Evolutionary conservation across 2,888 invertebrate genomes (phyloP), one percentile per base, ranked within the genome.

Genomic region (Pyralis farinalis): DNA sequence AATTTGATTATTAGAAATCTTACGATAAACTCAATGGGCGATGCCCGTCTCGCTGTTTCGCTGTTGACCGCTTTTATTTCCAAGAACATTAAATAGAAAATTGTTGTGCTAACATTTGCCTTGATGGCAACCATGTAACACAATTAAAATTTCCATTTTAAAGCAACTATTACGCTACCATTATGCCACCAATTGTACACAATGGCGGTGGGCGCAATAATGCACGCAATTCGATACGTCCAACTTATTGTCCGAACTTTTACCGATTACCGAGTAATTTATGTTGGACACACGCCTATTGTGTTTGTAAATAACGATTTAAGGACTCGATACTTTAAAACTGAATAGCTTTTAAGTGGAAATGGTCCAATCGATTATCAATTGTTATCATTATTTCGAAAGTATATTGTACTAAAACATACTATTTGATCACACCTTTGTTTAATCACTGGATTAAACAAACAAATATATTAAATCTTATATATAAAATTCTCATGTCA

Each of bases 291-390:
- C 34, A 31, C 22, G 31, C 12, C 37, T 10, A 7, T 37, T 37
- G 21, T 4, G 10, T 30, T 37, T 36, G 25, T 50, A 54, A 53
- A 48, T 12, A 31, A 12, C 12, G 7, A 25, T 25, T 25, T 25
- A 25, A 25, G 25, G 3, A 7, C 3, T 25, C 25, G 25, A 25
- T 25, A 25, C 25, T 25, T 25, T 25, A 25, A 4, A 16, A 25
- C n/a, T 46, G 42, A 56, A 58, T 62, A 55, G 48, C 55, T 54
- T 67, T 48, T 29, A 53, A 54, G 63, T 55, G 60, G 61, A 43
- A 65, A n/a, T n/a, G 63, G 58, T 54, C 51, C 53, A 60, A 55
- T 52, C 62, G 62, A 58, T 63, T 62, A 54, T n/a, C n/a, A n/a
- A n/a, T 51, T 48, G 25, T 25, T 8, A 25, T 25, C 25, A 25